Base-by-base conservation (phyloP, 2,888 invertebrate species). In the Protonemura montana region DNA sequence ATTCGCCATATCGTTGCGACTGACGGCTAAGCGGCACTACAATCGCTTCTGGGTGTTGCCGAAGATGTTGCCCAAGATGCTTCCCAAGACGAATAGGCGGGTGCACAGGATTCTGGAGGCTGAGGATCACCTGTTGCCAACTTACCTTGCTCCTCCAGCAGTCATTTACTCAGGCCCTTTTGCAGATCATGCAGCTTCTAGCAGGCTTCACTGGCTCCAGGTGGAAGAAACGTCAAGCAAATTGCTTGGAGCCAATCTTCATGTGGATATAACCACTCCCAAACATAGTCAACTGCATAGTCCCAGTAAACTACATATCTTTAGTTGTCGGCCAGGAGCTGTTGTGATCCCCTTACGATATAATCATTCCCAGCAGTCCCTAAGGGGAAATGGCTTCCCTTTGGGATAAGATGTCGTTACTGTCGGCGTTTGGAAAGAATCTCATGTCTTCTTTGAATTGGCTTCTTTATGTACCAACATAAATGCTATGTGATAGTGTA, bases 81-180 rank as follows among this genome's bases (percentile, higher is more conserved):
- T 41, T 30, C 76, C 82, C 27, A 83, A 59, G 10, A 27, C 84
- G 26, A 30, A 13, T 28, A 82, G 42, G 7, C 82, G 41, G 6
- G 41, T 26, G n/a, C 30, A 82, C 25, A 59, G 59, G 59, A 59
- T 59, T 59, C 59, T 59, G 16, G 59, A 59, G 59, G 59, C 59
- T 10, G 59, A 59, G 59, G 59, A 59, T 13, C 59, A 59, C 59
- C 21, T 59, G 59, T 13, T 59, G 59, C 59, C 59, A 21, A 59
- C 59, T 1, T 82, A 82, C 41, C 42, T 41, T 35, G 87, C 89
- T 26, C 89, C 89, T n/a, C 88, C 90, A 10, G 89, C 89, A 16
- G 90, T 90, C 35, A 90, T 90, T 83, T 90, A 90, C 86, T 89
- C 90, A 0, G 90, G 90, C 76, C 88, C 89, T 30, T 90, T 90